Conservation (phyloP, 2,888 invertebrate genomes). For the Muschampia staudingeri region DNA sequence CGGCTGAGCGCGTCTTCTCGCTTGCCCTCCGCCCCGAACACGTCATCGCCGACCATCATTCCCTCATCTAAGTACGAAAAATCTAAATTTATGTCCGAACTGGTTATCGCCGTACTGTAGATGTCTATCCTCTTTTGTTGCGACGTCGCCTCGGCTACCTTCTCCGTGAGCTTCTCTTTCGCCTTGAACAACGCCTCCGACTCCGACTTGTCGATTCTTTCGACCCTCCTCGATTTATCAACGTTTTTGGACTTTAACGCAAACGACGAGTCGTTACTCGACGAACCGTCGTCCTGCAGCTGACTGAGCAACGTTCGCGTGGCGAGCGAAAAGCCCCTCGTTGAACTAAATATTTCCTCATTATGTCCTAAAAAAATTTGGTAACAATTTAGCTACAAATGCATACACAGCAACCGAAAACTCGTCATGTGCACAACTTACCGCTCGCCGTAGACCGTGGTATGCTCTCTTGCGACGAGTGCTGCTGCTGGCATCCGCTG, state of each 20-base stretch:
- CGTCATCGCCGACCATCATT: constrained; percentile 87
- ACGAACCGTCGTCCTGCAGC: constrained; percentile 90
- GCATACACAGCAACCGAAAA: constrained; percentile 33
- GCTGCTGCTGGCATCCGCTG: constrained; percentile 78
- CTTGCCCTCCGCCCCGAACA: constrained; percentile 78
- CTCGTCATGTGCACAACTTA: constrained; percentile 72
- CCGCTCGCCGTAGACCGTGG: constrained; percentile 82
- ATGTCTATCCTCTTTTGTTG: constrained; percentile 89
- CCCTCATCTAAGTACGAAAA: constrained; percentile 89
- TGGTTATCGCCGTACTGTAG: constrained; percentile 89
- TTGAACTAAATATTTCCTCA: constrained; percentile 78
- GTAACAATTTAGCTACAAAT: constrained; percentile 30
- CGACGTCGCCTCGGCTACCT: constrained; percentile 85
- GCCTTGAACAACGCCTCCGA: constrained; percentile 85
- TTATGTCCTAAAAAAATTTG: constrained; percentile 52
- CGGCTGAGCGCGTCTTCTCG: constrained; percentile 82
- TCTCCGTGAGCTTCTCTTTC: constrained; percentile 85
- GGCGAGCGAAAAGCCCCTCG: constrained; percentile 84
- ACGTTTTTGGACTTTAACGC: constrained; percentile 80
- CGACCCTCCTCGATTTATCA: constrained; percentile 75
- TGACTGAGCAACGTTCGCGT: constrained; percentile 89
- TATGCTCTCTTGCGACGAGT: constrained; percentile 78
- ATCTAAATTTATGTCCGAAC: constrained; percentile 89
- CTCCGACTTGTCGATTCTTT: constrained; percentile 81
- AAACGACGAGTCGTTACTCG: constrained; percentile 90